phyloP scores from a whole-genome alignment of 2,888 invertebrate genomes.

The Brenthis daphne region DNA sequence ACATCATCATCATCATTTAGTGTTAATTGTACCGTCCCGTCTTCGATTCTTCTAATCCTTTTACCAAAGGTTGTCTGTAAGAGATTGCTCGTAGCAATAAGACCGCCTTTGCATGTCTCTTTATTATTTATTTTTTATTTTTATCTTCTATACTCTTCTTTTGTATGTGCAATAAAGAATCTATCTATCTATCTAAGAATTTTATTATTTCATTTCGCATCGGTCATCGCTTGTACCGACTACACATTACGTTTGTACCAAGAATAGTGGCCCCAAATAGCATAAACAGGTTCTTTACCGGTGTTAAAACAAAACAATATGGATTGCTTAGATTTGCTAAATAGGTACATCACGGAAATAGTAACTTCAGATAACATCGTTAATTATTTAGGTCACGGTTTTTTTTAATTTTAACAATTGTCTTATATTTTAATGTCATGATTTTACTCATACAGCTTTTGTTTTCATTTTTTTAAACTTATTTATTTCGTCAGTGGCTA shows the following conservation, averaged over 20 bases:
- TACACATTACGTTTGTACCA: not conserved
- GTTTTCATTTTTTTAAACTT: not conserved
- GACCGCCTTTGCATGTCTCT: no score
- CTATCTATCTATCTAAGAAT: no score
- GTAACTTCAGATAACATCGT: not conserved
- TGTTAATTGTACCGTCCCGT: no score
- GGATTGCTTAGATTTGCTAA: not conserved
- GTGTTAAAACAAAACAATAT: not conserved
- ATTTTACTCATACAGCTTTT: not conserved
- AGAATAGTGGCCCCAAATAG: not conserved
- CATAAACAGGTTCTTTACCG: not conserved
- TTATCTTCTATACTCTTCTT: no score
- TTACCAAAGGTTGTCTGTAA: no score
- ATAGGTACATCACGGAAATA: not conserved
- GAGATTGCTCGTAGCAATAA: no score
- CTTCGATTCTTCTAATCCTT: no score
- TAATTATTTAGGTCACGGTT: constrained; percentile 10
- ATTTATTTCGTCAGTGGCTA: not conserved
- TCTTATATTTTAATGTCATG: constrained; percentile 2
- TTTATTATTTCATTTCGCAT: not conserved
- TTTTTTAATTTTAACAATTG: constrained; percentile 3
- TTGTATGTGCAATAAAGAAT: no score
- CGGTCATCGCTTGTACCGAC: not conserved
- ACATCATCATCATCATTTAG: no score
- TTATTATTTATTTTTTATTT: no score